Evolutionary conservation across 2,113 vertebrate species (phyloP), one percentile per base, ranked within the genome.

Genomic region (Athene noctua): DNA sequence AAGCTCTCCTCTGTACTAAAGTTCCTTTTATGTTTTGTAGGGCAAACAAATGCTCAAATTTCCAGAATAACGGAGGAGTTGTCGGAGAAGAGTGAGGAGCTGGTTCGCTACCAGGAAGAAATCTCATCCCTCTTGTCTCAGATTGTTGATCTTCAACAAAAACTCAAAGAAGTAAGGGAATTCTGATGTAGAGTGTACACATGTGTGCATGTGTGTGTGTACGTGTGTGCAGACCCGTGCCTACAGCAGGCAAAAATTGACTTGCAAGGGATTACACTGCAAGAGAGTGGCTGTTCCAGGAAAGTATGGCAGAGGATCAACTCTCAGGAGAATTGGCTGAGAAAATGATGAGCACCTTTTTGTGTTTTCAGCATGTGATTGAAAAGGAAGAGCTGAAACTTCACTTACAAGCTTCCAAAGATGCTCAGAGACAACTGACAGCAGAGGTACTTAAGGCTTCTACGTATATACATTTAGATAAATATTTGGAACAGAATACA

Each of bases 351-450:
- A 68, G 20, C 6, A 11, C 11, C 10, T 78, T 93, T 97, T 82
- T 97, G 38, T 97, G 72, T 86, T 80, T 90, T 74, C 94, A 99
- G 99, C 97, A 99, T 96, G 99, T 99, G 32, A 98, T 99, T 96
- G 99, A 99, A 97, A 99, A 99, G 79, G 99, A 99, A 91, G 99
- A 99, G 96, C 97, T 99, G 87, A 98, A 98, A 97, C 98, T 99
- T 96, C 99, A 99, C 88, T 97, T 99, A 55, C 99, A 99, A 96
- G 99, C 99, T 80, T 99, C 99, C 78, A 99, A 99, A 98, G 99
- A 99, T 52, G 98, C 99, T 86, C 99, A 99, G 97, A 98, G 99
- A 52, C 99, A 99, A 77, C 98, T 99, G 85, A 99, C 99, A 46
- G 98, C 98, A 90, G 99, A 99, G 99, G 99, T 99, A 97, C 46